These are phyloP conservation scores for Vollenhovia emeryi DNA, from an alignment of 1,140 invertebrate species.

Conservation along the genomic window DNA sequence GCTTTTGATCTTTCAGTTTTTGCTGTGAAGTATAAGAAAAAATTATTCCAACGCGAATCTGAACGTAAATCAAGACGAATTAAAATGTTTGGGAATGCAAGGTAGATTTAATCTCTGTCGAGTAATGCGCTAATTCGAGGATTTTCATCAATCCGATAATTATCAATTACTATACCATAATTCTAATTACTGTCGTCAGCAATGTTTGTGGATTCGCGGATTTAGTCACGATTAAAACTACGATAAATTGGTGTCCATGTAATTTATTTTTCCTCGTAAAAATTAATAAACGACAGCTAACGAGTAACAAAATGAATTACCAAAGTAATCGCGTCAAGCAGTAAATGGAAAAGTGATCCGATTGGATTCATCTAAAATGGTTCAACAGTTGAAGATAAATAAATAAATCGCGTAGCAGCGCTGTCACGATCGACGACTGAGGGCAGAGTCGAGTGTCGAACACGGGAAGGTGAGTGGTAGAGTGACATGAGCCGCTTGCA, in stretches of 20 bases:
- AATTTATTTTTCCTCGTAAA: neutral
- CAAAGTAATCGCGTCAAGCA: neutral
- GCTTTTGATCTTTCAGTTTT: neutral
- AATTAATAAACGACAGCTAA: neutral
- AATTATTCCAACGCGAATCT: neutral
- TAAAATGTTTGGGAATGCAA: neutral
- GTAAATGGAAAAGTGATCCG: neutral
- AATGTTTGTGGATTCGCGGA: neutral
- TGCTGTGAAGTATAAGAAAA: neutral
- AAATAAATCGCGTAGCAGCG: neutral
- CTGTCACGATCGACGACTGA: neutral
- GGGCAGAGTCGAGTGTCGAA: neutral
- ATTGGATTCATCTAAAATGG: neutral
- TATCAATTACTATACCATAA: neutral
- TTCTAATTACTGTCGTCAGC: neutral
- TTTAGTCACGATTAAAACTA: neutral
- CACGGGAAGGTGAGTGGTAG: neutral
- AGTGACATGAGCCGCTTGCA: constrained; percentile 14
- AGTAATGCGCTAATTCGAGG: neutral
- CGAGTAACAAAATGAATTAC: neutral
- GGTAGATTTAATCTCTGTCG: neutral
- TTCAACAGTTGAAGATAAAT: neutral
- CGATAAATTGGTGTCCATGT: neutral
- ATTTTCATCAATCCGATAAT: neutral
- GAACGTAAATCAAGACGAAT: neutral